Percentiles rank a stretch among this genome's conserved stretches.
Evolutionary conservation across 2,888 invertebrate species (phyloP).

Genomic region (Desoria tigrina): DNA sequence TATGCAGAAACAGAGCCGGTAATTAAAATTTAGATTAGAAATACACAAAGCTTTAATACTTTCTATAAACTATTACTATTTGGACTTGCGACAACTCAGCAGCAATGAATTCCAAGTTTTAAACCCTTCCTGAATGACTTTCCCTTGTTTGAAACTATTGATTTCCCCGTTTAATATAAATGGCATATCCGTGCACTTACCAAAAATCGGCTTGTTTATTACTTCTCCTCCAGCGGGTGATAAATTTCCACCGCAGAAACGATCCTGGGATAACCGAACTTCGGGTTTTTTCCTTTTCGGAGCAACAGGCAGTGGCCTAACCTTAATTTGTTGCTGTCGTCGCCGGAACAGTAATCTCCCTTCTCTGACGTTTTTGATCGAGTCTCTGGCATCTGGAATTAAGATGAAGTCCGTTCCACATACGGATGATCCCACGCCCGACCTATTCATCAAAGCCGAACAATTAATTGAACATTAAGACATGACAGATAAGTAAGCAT

Average conservation of each 20-base stretch:
- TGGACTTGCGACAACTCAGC: no score
- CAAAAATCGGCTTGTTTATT: conserved; percentile 39
- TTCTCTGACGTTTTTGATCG: conserved; percentile 24
- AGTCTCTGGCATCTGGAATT: conserved; percentile 45
- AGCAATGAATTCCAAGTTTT: no score
- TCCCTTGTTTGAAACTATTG: no score
- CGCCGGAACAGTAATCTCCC: conserved; percentile 43
- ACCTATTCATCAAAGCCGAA: conserved; percentile 31
- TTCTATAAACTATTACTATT: no score
- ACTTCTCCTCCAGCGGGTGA: conserved; percentile 45
- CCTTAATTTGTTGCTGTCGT: conserved; percentile 25
- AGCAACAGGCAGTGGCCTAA: conserved; percentile 22
- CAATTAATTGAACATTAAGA: background rate
- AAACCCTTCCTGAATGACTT: no score
- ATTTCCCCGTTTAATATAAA: no score
- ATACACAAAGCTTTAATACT: no score
- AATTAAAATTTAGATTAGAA: no score
- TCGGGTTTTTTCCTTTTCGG: conserved; percentile 24
- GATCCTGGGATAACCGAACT: conserved; percentile 37
- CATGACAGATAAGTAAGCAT: no score
- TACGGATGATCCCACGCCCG: conserved; percentile 42
- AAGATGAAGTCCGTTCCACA: conserved; percentile 48
- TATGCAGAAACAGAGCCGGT: background rate
- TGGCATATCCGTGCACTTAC: no score
- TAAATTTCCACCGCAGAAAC: conserved; percentile 50